Evolutionary conservation across 1,140 invertebrate species (phyloP).

Genomic region (Colletes latitarsis): DNA sequence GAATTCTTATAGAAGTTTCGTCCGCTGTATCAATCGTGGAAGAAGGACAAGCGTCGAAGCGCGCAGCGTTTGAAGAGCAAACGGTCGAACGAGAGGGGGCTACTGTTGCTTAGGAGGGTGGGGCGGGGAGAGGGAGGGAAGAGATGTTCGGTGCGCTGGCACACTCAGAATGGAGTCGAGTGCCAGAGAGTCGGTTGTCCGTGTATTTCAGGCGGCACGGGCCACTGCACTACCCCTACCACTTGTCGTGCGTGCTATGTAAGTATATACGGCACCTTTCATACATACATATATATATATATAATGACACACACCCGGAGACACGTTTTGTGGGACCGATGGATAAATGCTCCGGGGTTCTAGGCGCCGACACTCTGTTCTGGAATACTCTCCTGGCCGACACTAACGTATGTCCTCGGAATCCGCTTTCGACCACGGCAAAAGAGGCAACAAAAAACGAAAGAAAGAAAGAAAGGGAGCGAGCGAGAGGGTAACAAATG

Average conservation of each 20-base stretch:
- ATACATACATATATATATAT: conserved; percentile 28
- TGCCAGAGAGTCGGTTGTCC: conserved; percentile 53
- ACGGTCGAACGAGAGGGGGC: conserved; percentile 24
- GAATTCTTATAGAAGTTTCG: too few relatives aligned
- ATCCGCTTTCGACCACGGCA: conserved; percentile 7
- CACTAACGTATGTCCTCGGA: conserved; percentile 32
- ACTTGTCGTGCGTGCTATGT: conserved; percentile 45
- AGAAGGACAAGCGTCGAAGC: background rate
- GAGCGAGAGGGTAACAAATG: background rate
- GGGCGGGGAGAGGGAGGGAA: background rate
- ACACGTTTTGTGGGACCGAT: conserved; percentile 36
- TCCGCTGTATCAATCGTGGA: too few relatives aligned
- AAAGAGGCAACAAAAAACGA: background rate
- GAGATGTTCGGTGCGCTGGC: conserved; percentile 36
- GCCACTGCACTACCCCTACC: conserved; percentile 63
- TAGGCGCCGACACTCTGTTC: conserved; percentile 34
- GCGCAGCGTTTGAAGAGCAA: conserved; percentile 42
- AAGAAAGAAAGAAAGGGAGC: background rate
- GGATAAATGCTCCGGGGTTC: conserved; percentile 31
- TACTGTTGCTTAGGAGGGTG: too few relatives aligned
- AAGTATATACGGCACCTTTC: conserved; percentile 48
- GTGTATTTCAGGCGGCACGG: conserved; percentile 63
- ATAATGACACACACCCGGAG: conserved; percentile 37
- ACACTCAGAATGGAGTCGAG: conserved; percentile 51
- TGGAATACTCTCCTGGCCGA: conserved; percentile 16